Conservation (phyloP, 1,140 invertebrate genomes). For the Habropoda laboriosa region DNA sequence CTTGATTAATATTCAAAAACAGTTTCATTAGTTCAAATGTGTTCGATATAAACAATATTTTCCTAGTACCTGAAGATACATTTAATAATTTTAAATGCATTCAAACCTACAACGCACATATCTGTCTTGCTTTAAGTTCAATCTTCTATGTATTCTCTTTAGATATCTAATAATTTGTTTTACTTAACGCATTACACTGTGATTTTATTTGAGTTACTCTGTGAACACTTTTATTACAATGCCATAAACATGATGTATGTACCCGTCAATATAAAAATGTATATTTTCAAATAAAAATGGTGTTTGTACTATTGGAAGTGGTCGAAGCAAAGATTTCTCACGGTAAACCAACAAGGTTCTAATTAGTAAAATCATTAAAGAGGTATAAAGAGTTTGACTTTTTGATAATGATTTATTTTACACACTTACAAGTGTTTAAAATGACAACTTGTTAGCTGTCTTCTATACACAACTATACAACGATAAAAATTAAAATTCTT, state of each 20-base stretch:
- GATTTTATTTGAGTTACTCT: not conserved
- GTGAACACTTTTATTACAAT: conserved; percentile 1
- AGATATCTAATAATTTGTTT: not conserved
- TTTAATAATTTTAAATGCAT: not conserved
- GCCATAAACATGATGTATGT: conserved; percentile 25
- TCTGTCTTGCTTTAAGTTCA: not conserved
- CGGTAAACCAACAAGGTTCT: no score
- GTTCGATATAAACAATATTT: conserved; percentile 20
- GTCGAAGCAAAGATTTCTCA: not conserved
- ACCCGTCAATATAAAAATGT: conserved; percentile 55
- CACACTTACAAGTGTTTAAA: no score
- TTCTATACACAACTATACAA: conserved; percentile 81
- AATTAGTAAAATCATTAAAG: not conserved
- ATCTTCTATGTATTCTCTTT: not conserved
- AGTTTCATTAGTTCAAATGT: not conserved
- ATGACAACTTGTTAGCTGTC: no score
- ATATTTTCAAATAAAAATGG: conserved; percentile 71
- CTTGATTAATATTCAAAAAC: not conserved
- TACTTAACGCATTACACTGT: no score
- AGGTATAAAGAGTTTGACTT: conserved; percentile 35
- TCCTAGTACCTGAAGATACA: conserved; percentile 30
- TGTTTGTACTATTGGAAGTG: conserved; percentile 53
- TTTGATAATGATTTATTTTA: conserved; percentile 80
- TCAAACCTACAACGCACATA: not conserved
- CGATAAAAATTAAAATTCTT: conserved; percentile 78